Evolutionary conservation across 2,888 invertebrate genomes (phyloP).

Genomic region (Chironomus tentans): DNA sequence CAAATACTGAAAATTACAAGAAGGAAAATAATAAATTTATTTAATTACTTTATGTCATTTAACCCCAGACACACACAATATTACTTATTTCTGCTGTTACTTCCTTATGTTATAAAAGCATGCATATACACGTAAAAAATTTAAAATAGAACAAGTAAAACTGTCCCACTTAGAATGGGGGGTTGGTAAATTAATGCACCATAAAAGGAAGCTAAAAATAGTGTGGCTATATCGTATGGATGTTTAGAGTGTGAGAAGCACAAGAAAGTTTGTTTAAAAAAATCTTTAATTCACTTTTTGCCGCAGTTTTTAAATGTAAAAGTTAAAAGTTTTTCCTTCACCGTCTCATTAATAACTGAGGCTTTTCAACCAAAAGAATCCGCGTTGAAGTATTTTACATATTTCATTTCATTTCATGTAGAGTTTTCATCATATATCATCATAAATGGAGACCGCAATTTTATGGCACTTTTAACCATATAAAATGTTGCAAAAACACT

Average conservation of each 20-base stretch:
- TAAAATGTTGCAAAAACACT: not conserved
- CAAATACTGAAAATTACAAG: not conserved
- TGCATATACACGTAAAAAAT: not conserved
- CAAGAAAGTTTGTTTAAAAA: not conserved
- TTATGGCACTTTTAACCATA: constrained; percentile 10
- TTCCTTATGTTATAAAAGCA: not conserved
- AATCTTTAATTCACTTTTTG: constrained; percentile 1
- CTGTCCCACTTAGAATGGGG: not conserved
- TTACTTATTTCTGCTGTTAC: not conserved
- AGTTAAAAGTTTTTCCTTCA: not conserved
- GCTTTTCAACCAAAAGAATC: not conserved
- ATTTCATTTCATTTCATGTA: constrained; percentile 4
- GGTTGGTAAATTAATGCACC: not conserved
- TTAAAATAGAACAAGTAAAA: not conserved
- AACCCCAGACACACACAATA: not conserved
- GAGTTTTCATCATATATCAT: constrained; percentile 1
- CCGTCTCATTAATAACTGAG: constrained; percentile 4
- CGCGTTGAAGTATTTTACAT: constrained; percentile 4
- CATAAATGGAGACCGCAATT: constrained; percentile 10
- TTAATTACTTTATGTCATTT: not conserved
- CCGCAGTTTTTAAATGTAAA: not conserved
- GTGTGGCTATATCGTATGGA: not conserved
- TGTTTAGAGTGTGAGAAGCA: not conserved
- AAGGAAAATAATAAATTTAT: not conserved
- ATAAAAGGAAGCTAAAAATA: not conserved